Conservation (phyloP, 2,113 vertebrate species). For the Eolophus roseicapilla region DNA sequence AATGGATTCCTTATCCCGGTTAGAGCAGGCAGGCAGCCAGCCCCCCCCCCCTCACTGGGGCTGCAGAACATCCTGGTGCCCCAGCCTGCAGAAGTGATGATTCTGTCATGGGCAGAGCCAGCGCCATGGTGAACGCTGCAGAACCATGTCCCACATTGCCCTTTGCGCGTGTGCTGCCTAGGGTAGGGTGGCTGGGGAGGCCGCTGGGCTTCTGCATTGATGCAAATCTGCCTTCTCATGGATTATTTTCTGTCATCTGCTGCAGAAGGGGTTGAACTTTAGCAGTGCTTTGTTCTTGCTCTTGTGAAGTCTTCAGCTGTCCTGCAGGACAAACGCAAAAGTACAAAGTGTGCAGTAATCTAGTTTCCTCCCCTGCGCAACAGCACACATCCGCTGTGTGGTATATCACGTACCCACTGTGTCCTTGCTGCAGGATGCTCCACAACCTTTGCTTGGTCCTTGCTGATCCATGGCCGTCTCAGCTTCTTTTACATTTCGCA, state of each 20-base stretch:
- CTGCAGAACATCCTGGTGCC: neutral
- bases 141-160: neutral
- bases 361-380: neutral
- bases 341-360: neutral
- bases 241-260: neutral
- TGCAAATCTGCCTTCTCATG: neutral
- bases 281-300: neutral
- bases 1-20: neutral
- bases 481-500: neutral
- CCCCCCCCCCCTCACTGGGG: neutral
- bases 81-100: neutral
- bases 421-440: neutral
- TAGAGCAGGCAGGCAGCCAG: neutral
- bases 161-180: rapidly evolving
- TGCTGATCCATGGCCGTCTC: neutral
- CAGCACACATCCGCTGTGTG: rapidly evolving
- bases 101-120: neutral
- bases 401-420: neutral
- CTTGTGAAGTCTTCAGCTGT: neutral
- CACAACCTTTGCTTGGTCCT: neutral
- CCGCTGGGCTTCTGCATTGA: neutral
- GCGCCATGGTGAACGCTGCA: neutral
- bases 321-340: neutral
- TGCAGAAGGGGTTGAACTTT: neutral
- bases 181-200: neutral